These are phyloP conservation scores for Helogale parvula DNA, from an alignment of 2,113 vertebrate genomes.

Conservation along the genomic window DNA sequence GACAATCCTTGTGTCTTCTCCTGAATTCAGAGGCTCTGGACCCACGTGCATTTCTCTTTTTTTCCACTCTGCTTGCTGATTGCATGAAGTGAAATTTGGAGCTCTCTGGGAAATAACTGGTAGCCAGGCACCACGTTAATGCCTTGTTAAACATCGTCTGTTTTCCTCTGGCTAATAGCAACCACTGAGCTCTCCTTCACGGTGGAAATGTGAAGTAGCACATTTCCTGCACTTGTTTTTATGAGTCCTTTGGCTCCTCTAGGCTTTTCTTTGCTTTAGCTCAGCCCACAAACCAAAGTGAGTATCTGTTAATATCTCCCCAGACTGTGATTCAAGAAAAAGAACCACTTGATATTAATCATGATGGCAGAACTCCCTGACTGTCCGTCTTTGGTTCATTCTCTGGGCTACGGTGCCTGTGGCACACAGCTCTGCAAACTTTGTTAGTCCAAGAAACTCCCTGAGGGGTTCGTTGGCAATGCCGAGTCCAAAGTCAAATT, in stretches of 20 bases:
- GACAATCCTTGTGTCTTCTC: neutral
- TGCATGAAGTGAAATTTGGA: neutral
- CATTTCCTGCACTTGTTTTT: constrained; percentile 44
- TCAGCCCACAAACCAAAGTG: constrained; percentile 47
- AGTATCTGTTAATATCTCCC: constrained; percentile 49
- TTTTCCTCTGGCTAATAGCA: neutral
- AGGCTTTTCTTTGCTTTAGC: neutral
- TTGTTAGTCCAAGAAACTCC: neutral
- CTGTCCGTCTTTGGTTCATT: neutral
- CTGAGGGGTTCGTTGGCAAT: neutral
- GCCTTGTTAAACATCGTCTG: neutral
- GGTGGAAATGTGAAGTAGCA: neutral
- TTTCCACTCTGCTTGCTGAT: neutral
- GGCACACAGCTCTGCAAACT: neutral
- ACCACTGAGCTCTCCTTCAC: neutral
- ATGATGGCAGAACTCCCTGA: neutral
- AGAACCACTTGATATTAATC: neutral
- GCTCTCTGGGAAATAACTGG: neutral
- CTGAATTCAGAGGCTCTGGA: neutral
- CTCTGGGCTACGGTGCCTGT: neutral
- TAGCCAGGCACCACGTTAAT: neutral
- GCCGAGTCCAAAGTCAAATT: neutral
- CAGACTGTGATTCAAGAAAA: neutral
- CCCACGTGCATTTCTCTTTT: neutral
- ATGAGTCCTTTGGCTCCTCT: constrained; percentile 47